Base-by-base conservation (phyloP, 2,888 invertebrate species). In the Choreutis nemorana region DNA sequence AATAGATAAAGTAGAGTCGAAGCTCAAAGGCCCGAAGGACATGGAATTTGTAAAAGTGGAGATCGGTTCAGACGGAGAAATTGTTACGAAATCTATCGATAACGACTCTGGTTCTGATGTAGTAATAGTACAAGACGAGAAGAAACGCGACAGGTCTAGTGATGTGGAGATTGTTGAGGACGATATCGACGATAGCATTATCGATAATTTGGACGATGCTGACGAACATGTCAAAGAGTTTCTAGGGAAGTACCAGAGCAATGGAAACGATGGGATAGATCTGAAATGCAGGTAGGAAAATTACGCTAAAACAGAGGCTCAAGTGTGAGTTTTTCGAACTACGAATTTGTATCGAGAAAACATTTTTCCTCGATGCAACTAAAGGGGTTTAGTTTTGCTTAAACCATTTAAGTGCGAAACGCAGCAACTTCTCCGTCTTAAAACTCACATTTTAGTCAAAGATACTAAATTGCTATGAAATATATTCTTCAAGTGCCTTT, bases 191-290 rank as follows among this genome's bases (percentile, higher is more conserved):
- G 68, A 73, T 32, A 61, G 64, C 32, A 41, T 62, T 18, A 61
- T 75, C 34, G 71, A 75, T 23, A 65, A 73, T 51, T 54, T 78
- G 33, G 78, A 77, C 3, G 72, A 75, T 8, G 67, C 66, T 2
- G 75, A 78, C 45, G 78, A 78, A 24, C 61, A 68, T 1, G 63
- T 78, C 0, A 71, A 71, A 32, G 64, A 63, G 34, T 78, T 75
- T 51, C 48, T 78, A 33, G 78, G 73, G 22, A 72, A 65, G 39
- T 73, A 68, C 35, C 59, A 70, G 21, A 41, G 45, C 29, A 56
- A 55, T 32, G 39, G 28, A 9, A 42, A 36, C 30, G 37, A 31
- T 28, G 42, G 48, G 1, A 50, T 36, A 7, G 67, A 71, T 30
- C 42, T 73, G 2, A 77, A 70, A 39, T 78, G 77, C 66, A 65